Conservation (phyloP, 1,140 invertebrate species). For the Oryzaephilus surinamensis region DNA sequence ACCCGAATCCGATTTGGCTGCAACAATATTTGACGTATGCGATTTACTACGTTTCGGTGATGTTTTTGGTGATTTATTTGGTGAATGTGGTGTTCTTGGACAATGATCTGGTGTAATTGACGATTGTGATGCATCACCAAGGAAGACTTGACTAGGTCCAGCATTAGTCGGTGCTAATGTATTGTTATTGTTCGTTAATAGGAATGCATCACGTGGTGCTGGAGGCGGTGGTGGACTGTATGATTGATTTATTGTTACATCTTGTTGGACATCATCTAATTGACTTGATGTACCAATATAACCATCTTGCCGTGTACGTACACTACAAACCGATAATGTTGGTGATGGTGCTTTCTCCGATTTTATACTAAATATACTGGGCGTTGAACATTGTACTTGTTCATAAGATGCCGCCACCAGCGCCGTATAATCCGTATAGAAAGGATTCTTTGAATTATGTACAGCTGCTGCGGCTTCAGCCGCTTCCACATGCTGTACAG, state of each 20-base stretch:
- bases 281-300: too few species aligned
- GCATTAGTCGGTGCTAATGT: slow-evolving; percentile 27
- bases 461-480: slow-evolving; percentile 32
- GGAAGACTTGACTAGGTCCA: slow-evolving; percentile 38
- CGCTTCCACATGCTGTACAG: slow-evolving; percentile 47
- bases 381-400: slow-evolving; percentile 38
- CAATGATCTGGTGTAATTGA: slow-evolving; percentile 35
- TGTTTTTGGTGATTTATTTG: slow-evolving; percentile 62
- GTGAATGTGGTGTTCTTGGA: slow-evolving; percentile 53
- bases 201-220: slow-evolving; percentile 58
- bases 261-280: slow-evolving; percentile 20
- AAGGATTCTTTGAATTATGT: slow-evolving; percentile 33
- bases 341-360: slow-evolving; percentile 49
- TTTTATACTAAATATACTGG: slow-evolving; percentile 38
- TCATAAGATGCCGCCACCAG: slow-evolving; percentile 41
- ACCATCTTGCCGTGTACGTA: slow-evolving; percentile 54
- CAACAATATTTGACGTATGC: slow-evolving; percentile 49
- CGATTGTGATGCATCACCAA: slow-evolving; percentile 30
- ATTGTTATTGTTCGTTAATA: slow-evolving; percentile 40
- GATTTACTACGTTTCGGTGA: slow-evolving; percentile 62
- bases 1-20: slow-evolving; percentile 71
- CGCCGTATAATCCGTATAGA: slow-evolving; percentile 38
- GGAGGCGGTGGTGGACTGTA: slow-evolving; percentile 71
- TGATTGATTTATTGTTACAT: slow-evolving; percentile 30
- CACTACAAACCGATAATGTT: slow-evolving; percentile 48